These are phyloP conservation scores for Netelia inedita DNA, from an alignment of 2,888 invertebrate genomes.

Conservation along the genomic window DNA sequence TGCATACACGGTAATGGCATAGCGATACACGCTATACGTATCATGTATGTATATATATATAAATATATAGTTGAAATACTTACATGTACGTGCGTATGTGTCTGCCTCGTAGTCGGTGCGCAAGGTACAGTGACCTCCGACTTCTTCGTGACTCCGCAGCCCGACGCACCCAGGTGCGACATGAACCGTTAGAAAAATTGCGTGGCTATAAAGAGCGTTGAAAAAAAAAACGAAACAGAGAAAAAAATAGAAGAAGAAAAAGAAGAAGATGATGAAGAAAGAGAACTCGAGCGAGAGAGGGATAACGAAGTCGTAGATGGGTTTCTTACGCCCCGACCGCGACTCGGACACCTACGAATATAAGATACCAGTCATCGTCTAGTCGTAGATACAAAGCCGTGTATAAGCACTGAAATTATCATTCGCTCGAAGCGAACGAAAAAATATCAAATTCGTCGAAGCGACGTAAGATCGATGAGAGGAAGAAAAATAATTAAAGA, in stretches of 20 bases:
- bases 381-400: too few relatives aligned
- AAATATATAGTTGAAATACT: conserved; percentile 42
- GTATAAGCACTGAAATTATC: not conserved
- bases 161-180: conserved; percentile 74
- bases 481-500: not conserved
- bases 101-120: conserved; percentile 45
- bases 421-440: not conserved
- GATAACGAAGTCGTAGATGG: conserved; percentile 9
- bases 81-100: not conserved
- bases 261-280: conserved; percentile 6
- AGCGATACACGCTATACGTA: conserved; percentile 31
- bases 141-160: conserved; percentile 70
- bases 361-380: conserved; percentile 5
- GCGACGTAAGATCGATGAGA: not conserved
- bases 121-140: conserved; percentile 74
- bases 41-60: conserved; percentile 48
- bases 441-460: not conserved
- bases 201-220: conserved; percentile 62
- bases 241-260: conserved; percentile 12
- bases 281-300: conserved; percentile 15
- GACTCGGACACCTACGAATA: conserved; percentile 30
- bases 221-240: conserved; percentile 47
- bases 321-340: conserved; percentile 8
- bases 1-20: conserved; percentile 35
- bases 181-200: conserved; percentile 75